Evolutionary conservation across 1,140 invertebrate genomes (phyloP), one percentile per base, ranked within the genome.

Genomic region (Neuroterus valhalla): DNA sequence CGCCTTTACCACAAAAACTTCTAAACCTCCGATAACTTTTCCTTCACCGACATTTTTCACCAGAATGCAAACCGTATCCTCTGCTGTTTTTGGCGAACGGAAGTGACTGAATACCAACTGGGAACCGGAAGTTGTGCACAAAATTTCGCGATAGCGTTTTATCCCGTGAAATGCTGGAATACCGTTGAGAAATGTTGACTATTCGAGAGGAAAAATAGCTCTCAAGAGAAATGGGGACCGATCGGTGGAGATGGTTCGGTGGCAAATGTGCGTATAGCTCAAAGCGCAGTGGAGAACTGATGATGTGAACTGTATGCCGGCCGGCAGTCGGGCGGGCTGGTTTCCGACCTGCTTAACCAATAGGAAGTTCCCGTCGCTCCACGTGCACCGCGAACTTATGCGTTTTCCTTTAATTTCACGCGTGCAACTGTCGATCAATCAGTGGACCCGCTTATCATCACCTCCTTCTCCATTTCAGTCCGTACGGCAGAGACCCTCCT

Each of bases 261-360:
- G 71, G 71, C 71, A 76, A 76, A 77, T 74, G 75, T 77, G 72
- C 78, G 79, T 62, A 75, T 85, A 74, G 78, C 75, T 81, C 80
- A 79, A 76, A 84, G 79, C 79, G 77, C 81, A 80, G 82, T 81
- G 76, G 78, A 82, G 82, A 79, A 86, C 85, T 86, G 84, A 86
- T 86, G 84, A 86, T 38, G 31, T 38, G 31, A 38, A 78, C 80
- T 66, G 79, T 78, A 79, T 84, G 80, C 84, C 83, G 82, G 82
- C 84, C 84, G 84, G 85, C 78, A 79, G 81, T 78, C 79, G 75
- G 75, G 66, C 77, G 81, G 78, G 72, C 81, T 78, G 77, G 70
- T 84, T 83, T 82, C 82, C 80, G 79, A 79, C 77, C 77, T 76
- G 78, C 76, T 83, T 83, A 80, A 81, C 84, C 84, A 84, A 85